Conservation (phyloP, 2,113 vertebrate species). For the Casuarius casuarius region DNA sequence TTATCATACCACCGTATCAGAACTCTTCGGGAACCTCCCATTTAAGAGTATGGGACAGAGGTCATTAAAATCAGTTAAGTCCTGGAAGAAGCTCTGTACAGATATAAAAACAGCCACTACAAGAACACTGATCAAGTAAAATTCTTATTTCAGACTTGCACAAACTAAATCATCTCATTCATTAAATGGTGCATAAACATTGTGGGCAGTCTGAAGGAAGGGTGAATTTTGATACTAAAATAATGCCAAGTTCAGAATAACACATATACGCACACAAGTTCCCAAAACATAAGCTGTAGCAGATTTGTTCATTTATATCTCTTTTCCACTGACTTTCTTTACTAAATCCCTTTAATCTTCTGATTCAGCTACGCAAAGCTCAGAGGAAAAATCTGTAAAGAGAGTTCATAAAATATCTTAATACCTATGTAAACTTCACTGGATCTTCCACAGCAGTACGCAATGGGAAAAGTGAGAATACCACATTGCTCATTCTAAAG, state of each 20-base stretch:
- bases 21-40: not conserved
- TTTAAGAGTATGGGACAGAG: rapidly evolving
- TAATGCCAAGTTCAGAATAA: not conserved
- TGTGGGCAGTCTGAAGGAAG: not conserved
- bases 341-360: rapidly evolving
- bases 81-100: rapidly evolving
- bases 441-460: not conserved
- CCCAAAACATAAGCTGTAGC: rapidly evolving
- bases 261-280: not conserved
- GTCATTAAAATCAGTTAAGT: not conserved
- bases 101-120: not conserved
- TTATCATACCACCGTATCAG: too few species aligned
- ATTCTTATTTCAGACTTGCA: not conserved
- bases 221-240: not conserved
- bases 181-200: not conserved
- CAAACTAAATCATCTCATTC: not conserved
- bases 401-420: not conserved
- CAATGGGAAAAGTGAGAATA: not conserved
- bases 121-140: rapidly evolving
- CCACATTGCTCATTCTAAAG: not conserved
- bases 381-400: not conserved
- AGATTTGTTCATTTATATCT: rapidly evolving
- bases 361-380: not conserved
- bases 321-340: rapidly evolving
- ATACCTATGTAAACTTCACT: not conserved